Evolutionary conservation across 2,888 invertebrate genomes (phyloP).

Genomic region (Paralinhomoeus sp.): DNA sequence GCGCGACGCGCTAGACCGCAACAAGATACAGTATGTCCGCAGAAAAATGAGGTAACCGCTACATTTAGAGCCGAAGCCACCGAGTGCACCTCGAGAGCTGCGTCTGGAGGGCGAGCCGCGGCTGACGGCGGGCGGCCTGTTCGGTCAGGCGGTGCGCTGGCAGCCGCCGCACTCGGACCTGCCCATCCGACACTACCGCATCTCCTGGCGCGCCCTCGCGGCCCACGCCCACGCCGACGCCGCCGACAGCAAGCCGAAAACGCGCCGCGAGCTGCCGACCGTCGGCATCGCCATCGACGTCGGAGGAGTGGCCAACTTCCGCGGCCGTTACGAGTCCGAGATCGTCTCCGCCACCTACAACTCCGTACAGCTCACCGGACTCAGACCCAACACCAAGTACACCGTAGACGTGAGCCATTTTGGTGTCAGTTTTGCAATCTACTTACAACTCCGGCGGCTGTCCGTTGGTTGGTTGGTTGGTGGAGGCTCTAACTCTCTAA

Average conservation of each 20-base stretch:
- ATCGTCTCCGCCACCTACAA: background rate
- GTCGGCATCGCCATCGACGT: background rate
- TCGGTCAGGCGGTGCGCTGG: conserved; percentile 9
- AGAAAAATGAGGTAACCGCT: background rate
- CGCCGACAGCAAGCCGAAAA: background rate
- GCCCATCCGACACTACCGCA: conserved; percentile 19
- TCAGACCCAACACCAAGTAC: conserved; percentile 14
- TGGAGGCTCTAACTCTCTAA: too few relatives aligned
- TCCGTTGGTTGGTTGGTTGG: too few relatives aligned
- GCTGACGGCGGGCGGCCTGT: background rate
- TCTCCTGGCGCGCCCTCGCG: background rate
- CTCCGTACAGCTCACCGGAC: conserved; percentile 5
- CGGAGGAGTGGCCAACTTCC: background rate
- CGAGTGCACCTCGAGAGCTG: conserved; percentile 14
- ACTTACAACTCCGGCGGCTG: too few relatives aligned
- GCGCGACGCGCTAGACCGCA: background rate
- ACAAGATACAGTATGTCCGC: background rate
- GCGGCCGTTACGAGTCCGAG: background rate
- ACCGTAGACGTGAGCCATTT: conserved; percentile 15
- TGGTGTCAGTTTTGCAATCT: too few relatives aligned
- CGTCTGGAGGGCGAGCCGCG: background rate
- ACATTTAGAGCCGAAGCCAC: conserved; percentile 14
- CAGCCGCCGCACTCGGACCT: conserved; percentile 18
- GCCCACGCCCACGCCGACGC: background rate
- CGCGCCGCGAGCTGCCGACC: background rate